Evolutionary conservation across 2,797 vertebrate genomes (phyloP).

Genomic region (Parauchenoglanis punctatus): DNA sequence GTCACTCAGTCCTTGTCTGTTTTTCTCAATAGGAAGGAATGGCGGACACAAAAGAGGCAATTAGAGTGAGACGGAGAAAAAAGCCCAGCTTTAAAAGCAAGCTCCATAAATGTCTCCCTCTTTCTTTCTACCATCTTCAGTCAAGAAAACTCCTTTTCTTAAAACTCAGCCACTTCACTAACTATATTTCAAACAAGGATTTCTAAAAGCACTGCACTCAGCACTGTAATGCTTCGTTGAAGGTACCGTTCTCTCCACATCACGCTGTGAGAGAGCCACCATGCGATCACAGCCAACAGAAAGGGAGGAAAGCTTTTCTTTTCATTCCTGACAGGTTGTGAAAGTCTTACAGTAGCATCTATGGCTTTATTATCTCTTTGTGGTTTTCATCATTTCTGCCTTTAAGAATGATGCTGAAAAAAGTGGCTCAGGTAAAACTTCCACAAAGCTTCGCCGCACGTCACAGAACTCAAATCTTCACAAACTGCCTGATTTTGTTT

Average conservation of each 20-base stretch:
- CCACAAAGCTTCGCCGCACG: not conserved
- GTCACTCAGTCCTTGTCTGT: not conserved
- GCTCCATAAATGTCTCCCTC: not conserved
- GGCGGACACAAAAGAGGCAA: conserved; percentile 22
- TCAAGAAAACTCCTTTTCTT: not conserved
- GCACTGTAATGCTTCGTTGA: not conserved
- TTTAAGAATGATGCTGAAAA: not conserved
- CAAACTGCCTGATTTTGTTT: not conserved
- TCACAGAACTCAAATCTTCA: not conserved
- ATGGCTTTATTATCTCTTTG: not conserved
- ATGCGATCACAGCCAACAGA: not conserved
- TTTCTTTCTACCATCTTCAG: not conserved
- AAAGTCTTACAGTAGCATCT: not conserved
- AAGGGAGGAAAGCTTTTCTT: not conserved
- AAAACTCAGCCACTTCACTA: not conserved
- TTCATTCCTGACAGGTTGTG: not conserved
- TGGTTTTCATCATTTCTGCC: not conserved
- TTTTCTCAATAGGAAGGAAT: not conserved
- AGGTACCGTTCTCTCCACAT: not conserved
- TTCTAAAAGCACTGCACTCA: not conserved
- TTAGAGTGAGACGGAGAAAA: not conserved
- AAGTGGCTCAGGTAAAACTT: not conserved
- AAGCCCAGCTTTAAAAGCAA: not conserved
- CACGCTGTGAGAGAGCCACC: not conserved
- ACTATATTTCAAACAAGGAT: not conserved